Conservation (phyloP, 2,888 invertebrate species). For the Anthophora plumipes region DNA sequence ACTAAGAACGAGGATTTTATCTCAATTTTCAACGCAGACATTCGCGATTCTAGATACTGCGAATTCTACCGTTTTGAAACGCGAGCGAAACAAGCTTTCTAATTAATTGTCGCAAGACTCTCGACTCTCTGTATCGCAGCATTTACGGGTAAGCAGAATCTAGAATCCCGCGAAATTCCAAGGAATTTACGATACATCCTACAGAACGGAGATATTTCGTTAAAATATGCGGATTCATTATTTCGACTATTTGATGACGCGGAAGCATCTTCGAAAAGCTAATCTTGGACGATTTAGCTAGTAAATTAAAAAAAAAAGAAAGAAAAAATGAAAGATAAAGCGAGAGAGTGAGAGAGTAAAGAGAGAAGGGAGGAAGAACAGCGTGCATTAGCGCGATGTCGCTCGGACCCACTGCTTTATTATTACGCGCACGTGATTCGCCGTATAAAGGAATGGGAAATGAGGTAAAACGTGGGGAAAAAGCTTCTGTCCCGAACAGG, state of each 20-base stretch:
- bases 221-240: not conserved
- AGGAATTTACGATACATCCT: not conserved
- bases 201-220: not conserved
- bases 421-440: constrained; percentile 51
- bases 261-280: not conserved
- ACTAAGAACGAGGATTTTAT: no score
- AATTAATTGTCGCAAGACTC: no score
- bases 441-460: constrained; percentile 65
- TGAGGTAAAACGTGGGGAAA: constrained; percentile 58
- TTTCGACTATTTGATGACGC: no score
- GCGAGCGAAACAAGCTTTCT: no score
- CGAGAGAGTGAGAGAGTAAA: not conserved
- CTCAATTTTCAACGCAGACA: no score
- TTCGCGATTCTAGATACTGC: no score
- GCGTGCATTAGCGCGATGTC: constrained; percentile 38
- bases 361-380: not conserved
- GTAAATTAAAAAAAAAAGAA: not conserved
- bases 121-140: not conserved
- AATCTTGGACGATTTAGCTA: constrained; percentile 17
- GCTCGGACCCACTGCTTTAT: constrained; percentile 34
- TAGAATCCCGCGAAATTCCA: not conserved
- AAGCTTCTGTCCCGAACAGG: constrained; percentile 60
- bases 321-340: not conserved
- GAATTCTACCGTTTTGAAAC: no score
- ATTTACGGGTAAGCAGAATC: not conserved